These are phyloP conservation scores for Pagetopsis macropterus DNA, from an alignment of 2,797 vertebrate genomes.

Conservation along the genomic window DNA sequence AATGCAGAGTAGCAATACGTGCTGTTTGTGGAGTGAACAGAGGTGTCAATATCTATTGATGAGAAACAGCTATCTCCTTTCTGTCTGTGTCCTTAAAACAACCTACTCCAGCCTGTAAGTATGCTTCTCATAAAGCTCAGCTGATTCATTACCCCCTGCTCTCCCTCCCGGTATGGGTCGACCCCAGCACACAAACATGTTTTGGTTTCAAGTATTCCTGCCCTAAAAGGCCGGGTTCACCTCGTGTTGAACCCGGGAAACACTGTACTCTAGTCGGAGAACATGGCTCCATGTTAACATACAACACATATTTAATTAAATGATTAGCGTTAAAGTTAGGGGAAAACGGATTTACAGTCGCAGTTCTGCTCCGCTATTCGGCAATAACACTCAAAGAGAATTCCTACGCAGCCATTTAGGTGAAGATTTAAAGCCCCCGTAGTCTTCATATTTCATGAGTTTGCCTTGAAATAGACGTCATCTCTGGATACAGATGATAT, in stretches of 20 bases:
- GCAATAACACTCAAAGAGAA: slow-evolving; percentile 35
- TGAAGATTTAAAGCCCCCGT: slow-evolving; percentile 54
- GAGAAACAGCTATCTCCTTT: slow-evolving; percentile 41
- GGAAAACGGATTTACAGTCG: slow-evolving; percentile 35
- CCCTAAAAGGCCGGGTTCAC: slow-evolving; percentile 48
- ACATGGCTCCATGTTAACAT: not conserved
- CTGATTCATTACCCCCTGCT: slow-evolving; percentile 56
- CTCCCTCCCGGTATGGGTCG: slow-evolving; percentile 2
- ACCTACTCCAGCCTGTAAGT: slow-evolving; percentile 39
- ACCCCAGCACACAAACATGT: slow-evolving; percentile 49
- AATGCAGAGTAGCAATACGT: slow-evolving; percentile 24
- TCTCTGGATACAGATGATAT: slow-evolving; percentile 42
- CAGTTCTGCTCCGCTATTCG: slow-evolving; percentile 4
- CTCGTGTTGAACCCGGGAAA: slow-evolving; percentile 2
- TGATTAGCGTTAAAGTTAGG: slow-evolving; percentile 22
- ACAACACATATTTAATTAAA: slow-evolving; percentile 18
- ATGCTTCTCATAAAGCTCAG: slow-evolving; percentile 56
- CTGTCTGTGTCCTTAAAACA: slow-evolving; percentile 31
- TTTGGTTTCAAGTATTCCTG: slow-evolving; percentile 36
- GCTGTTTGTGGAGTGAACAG: slow-evolving; percentile 34
- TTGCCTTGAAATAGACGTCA: slow-evolving; percentile 49
- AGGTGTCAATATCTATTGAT: slow-evolving; percentile 49
- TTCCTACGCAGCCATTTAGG: slow-evolving; percentile 35
- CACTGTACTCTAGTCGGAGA: not conserved
- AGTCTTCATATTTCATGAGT: slow-evolving; percentile 47